Percentiles rank a stretch among this genome's conserved stretches.
Evolutionary conservation across 2,888 invertebrate species (phyloP).

Genomic region (Eristalis pertinax): DNA sequence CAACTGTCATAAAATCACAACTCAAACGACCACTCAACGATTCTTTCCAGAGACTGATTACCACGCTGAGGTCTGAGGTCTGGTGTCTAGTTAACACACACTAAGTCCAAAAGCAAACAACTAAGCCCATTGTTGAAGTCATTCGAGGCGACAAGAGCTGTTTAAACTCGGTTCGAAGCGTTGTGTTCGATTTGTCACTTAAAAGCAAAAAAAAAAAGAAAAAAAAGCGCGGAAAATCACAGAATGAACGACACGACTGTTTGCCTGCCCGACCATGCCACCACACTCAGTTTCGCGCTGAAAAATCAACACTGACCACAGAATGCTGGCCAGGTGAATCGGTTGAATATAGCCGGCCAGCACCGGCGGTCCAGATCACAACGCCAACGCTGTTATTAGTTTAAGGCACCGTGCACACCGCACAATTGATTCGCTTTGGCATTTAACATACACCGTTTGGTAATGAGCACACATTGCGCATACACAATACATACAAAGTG

Average conservation of each 20-base stretch:
- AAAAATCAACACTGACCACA: constrained; percentile 52
- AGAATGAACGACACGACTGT: constrained; percentile 20
- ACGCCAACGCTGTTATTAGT: constrained; percentile 53
- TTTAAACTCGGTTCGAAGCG: constrained; percentile 9
- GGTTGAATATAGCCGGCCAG: constrained; percentile 44
- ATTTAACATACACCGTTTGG: constrained; percentile 69
- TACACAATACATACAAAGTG: constrained; percentile 45
- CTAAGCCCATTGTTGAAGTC: constrained; percentile 39
- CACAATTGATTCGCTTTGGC: constrained; percentile 70
- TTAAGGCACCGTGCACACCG: constrained; percentile 53
- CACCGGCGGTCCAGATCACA: constrained; percentile 67
- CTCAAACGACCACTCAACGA: constrained; percentile 30
- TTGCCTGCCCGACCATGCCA: constrained; percentile 30
- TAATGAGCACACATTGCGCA: constrained; percentile 65
- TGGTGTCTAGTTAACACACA: constrained; percentile 55
- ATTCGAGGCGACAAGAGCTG: constrained; percentile 20
- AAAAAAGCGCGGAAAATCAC: constrained; percentile 1
- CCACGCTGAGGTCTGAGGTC: constrained; percentile 1
- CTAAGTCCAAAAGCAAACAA: constrained; percentile 58
- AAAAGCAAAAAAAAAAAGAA: constrained; percentile 8
- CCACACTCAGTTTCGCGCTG: constrained; percentile 17
- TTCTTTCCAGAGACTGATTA: constrained; percentile 48
- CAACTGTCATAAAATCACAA: constrained; percentile 29
- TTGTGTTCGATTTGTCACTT: constrained; percentile 58
- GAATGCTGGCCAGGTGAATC: constrained; percentile 64